Base-by-base conservation (phyloP, 2,113 vertebrate genomes). In the Stercorarius parasiticus region DNA sequence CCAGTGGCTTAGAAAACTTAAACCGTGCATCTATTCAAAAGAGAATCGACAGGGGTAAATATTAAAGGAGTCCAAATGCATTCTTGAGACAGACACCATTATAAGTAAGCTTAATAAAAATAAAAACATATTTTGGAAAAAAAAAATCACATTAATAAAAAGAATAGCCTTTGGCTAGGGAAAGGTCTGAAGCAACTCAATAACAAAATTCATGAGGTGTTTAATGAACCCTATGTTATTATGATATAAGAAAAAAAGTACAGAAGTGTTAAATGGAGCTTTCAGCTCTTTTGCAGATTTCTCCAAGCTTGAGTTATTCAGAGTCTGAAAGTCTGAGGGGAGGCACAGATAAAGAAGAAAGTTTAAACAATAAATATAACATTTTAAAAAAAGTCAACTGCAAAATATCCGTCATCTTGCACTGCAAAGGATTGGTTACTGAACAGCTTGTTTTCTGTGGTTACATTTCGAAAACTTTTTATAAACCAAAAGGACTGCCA, bases 221-320 rank as follows among this genome's bases (percentile, higher is more conserved):
- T 97, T 93, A 97, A 97, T 95, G 89, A 86, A 47, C 47, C 62
- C 62, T 92, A 23, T 49, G 42, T 78, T 97, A 88, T 73, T 97
- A 61, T 93, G 91, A 90, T 90, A 69, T 22, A 94, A 86, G 23
- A 66, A 66, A 93, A 94, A 92, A 87, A 42, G 42, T 42, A 88
- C 26, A 83, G 64, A 80, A 94, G 34, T 85, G 79, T 71, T 91
- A 92, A 97, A 96, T 73, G 70, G 79, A 97, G 93, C 97, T 97
- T 94, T 72, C 52, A 83, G 77, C 45, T 88, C 66, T 83, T 74
- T 88, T 88, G 32, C 58, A 86, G 91, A 74, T 93, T 93, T 82
- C 86, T 95, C 71, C 76, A 90, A 96, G 79, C 43, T 95, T 78
- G 73, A 43, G 18, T 90, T 96, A 82, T 65, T 74, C 43, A 40